phyloP scores from a whole-genome alignment of 2,113 vertebrate species.

The Nibea albiflora region DNA sequence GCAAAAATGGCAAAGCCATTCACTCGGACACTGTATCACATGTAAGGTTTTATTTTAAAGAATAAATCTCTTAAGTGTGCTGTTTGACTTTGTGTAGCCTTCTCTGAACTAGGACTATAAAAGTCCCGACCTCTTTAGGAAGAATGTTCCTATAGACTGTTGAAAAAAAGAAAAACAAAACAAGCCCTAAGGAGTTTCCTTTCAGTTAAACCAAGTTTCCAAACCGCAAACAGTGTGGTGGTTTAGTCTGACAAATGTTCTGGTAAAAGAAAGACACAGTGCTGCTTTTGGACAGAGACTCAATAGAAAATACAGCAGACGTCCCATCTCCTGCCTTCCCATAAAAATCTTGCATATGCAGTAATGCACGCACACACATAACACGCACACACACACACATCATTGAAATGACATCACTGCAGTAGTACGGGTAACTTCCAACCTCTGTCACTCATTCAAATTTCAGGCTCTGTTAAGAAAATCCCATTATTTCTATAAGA shows the following conservation, averaged over 20 bases:
- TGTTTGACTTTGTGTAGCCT: constrained; percentile 17
- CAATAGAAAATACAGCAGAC: constrained; percentile 59
- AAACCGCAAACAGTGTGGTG: constrained; percentile 78
- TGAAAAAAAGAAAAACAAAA: constrained; percentile 63
- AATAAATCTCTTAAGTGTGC: constrained; percentile 1
- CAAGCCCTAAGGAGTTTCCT: constrained; percentile 69
- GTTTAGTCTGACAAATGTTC: constrained; percentile 80
- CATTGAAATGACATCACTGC: constrained; percentile 72
- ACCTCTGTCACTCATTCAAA: constrained; percentile 59
- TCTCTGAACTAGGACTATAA: constrained; percentile 12
- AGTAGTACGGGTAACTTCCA: constrained; percentile 61
- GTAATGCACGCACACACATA: constrained; percentile 40
- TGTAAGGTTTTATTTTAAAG: constrained; percentile 1
- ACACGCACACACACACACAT: constrained; percentile 26
- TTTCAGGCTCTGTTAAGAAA: constrained; percentile 76
- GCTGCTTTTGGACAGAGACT: constrained; percentile 67
- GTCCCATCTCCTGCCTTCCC: constrained; percentile 55
- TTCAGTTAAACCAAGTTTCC: constrained; percentile 77
- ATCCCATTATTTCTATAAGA: constrained; percentile 67
- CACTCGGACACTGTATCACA: neutral
- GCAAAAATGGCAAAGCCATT: neutral
- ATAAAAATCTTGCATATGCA: constrained; percentile 61
- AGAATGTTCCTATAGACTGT: constrained; percentile 60
- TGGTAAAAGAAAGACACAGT: constrained; percentile 69
- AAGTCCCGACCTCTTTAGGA: constrained; percentile 14